Base-by-base conservation (phyloP, 2,888 invertebrate species). In the Podabrus alpinus region DNA sequence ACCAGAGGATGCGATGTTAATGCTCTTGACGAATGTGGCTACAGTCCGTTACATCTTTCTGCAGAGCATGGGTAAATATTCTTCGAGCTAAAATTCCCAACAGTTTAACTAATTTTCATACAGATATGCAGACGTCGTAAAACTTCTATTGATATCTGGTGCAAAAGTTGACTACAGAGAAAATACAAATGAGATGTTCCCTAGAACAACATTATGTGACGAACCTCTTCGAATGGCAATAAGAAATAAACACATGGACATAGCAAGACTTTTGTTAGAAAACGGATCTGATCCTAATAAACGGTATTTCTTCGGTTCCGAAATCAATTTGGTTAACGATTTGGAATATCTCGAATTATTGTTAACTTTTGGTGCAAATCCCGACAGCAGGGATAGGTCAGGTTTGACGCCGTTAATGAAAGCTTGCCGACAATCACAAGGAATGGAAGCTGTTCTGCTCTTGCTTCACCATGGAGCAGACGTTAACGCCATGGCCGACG, bases 351-450 rank as follows among this genome's bases (percentile, higher is more conserved):
- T 97, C 86, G 93, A 95, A 84, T 88, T 97, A 79, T 88, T 97
- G 77, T 89, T 97, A 73, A 92, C 92, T 15, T 95, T 94, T 84
- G 97, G 97, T 2, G 97, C 97, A 1, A 92, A 95, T 85, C 95
- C 97, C 61, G 95, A 97, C 86, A 94, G 94, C 19, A 89, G 94
- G 71, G 96, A 96, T 84, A 89, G 97, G 45, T 93, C 95, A 75
- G 97, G 97, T 0, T 88, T 97, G 15, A 96, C 96, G 0, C 96
- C 97, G 0, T 88, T 97, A 17, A 97, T 97, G 97, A 95, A 95
- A 85, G 96, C 96, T 9, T 94, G 95, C 15, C 88, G 95, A 68
- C 91, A 94, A 83, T 92, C 86, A 15, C 86, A 94, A 93, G 93
- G 94, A 70, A 92, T 94, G 86, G 92, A 94, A 69, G 91, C 94